Evolutionary conservation across 1,140 invertebrate species (phyloP).

Genomic region (Camponotus pennsylvanicus): DNA sequence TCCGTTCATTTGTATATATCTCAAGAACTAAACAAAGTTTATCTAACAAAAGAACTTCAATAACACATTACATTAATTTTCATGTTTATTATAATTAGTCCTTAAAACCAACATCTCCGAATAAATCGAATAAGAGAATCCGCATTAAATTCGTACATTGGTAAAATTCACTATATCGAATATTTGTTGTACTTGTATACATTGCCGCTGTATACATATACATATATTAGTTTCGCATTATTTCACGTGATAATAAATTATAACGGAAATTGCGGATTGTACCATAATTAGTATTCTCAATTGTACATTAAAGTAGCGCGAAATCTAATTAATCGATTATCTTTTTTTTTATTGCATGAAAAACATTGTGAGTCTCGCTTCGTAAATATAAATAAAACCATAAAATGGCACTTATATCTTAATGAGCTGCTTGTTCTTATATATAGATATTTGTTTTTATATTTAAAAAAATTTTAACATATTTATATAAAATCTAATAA

Average conservation of each 20-base stretch:
- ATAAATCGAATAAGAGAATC: constrained; percentile 29
- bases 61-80: constrained; percentile 4
- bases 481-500: no score
- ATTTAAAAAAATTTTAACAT: neutral
- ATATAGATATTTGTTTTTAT: neutral
- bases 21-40: constrained; percentile 26
- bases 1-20: constrained; percentile 30
- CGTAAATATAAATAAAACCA: neutral
- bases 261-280: constrained; percentile 14
- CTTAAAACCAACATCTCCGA: neutral
- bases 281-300: constrained; percentile 37
- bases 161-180: neutral
- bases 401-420: neutral
- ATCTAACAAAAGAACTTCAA: constrained; percentile 14
- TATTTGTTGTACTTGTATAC: neutral
- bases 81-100: no score
- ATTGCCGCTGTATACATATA: no score
- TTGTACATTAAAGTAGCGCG: constrained; percentile 24
- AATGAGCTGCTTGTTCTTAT: neutral
- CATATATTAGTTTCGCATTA: neutral
- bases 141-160: neutral
- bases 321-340: constrained; percentile 45
- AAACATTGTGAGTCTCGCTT: constrained; percentile 3
- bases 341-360: neutral
- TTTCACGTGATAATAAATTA: constrained; percentile 4